Evolutionary conservation across 2,888 invertebrate species (phyloP).

Genomic region (Apoderus coryli): DNA sequence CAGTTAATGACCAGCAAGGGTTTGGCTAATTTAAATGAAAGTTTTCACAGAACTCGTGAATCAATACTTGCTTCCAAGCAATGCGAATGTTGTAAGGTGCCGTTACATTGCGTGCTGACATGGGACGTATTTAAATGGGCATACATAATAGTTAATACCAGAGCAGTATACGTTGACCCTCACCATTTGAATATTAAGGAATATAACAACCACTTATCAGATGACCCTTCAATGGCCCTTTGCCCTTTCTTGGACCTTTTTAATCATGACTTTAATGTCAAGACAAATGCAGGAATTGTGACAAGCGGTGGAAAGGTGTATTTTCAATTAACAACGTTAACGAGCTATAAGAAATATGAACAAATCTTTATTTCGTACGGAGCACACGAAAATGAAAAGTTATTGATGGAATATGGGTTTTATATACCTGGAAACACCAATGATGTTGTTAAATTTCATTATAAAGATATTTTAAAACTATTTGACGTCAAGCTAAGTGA

Average conservation of each 20-base stretch:
- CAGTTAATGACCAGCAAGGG: constrained; percentile 37
- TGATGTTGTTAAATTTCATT: constrained; percentile 18
- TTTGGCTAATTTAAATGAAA: constrained; percentile 34
- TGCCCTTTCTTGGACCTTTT: constrained; percentile 84
- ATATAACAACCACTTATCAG: constrained; percentile 31
- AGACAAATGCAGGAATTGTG: constrained; percentile 34
- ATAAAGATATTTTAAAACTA: constrained; percentile 17
- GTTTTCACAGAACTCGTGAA: constrained; percentile 31
- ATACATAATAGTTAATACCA: constrained; percentile 72
- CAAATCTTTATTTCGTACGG: constrained; percentile 88
- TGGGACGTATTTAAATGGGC: constrained; percentile 56
- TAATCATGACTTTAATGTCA: constrained; percentile 59
- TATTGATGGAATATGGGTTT: constrained; percentile 84
- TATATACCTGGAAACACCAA: constrained; percentile 29
- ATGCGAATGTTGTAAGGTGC: constrained; percentile 23
- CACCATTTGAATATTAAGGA: constrained; percentile 32
- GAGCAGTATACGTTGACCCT: constrained; percentile 62
- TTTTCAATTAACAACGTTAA: constrained; percentile 40
- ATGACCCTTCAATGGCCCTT: constrained; percentile 54
- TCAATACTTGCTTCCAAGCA: constrained; percentile 29
- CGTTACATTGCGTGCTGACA: constrained; percentile 35
- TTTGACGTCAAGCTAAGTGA: constrained; percentile 20
- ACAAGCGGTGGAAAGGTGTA: constrained; percentile 27
- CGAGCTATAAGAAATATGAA: constrained; percentile 41
- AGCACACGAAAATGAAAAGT: constrained; percentile 59